These are phyloP conservation scores for Acanthosepion lycidas DNA, from an alignment of 2,888 invertebrate genomes.

Conservation along the genomic window DNA sequence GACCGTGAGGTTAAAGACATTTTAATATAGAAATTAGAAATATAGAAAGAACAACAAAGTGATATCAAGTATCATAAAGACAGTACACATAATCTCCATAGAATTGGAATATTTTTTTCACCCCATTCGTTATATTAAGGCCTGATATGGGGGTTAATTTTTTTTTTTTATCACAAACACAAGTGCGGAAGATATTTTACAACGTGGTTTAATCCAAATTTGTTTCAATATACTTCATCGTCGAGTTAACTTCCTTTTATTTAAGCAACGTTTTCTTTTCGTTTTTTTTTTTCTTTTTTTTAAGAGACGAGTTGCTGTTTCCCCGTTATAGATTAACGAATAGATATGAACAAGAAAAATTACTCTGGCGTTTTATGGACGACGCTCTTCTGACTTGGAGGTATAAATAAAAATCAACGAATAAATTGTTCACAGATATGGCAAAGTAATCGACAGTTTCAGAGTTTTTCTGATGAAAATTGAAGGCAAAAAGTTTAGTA, in stretches of 20 bases:
- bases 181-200: background rate
- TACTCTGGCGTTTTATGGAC: background rate
- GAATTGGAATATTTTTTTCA: background rate
- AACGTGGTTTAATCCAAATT: background rate
- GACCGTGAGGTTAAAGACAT: background rate
- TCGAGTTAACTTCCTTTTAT: too few relatives aligned
- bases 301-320: too few relatives aligned
- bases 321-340: too few relatives aligned
- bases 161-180: slow-evolving; percentile 14
- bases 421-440: background rate
- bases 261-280: too few relatives aligned
- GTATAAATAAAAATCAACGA: too few relatives aligned
- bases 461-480: background rate
- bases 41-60: background rate
- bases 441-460: background rate
- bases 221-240: too few relatives aligned
- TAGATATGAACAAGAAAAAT: background rate
- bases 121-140: background rate
- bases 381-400: background rate
- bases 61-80: background rate
- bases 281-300: too few relatives aligned
- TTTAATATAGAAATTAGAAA: slow-evolving; percentile 33
- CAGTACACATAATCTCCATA: background rate
- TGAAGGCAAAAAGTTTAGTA: background rate
- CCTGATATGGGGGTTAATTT: background rate